A percentile compares a stretch with the other conserved stretches of the same genome.
phyloP scores from a whole-genome alignment of 2,797 vertebrate species.

The Typhlichthys eigenmanni region DNA sequence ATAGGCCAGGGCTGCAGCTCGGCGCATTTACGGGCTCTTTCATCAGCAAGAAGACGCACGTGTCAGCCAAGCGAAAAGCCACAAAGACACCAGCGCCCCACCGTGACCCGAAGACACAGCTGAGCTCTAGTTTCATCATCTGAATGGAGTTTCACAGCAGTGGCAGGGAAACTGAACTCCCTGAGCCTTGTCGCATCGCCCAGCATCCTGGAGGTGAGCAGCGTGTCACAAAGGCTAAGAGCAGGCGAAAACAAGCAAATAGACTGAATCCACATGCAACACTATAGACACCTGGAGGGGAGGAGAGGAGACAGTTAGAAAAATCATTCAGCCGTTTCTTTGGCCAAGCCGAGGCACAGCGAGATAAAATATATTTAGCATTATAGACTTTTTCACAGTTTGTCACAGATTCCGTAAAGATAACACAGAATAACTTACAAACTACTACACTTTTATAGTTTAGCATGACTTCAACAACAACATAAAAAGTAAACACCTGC shows the following conservation, averaged over 20 bases:
- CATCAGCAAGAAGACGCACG: constrained; percentile 62
- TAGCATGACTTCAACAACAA: background rate
- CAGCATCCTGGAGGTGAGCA: constrained; percentile 54
- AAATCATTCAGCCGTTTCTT: constrained; percentile 31
- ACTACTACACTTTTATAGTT: constrained; percentile 32
- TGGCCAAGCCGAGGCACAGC: constrained; percentile 20
- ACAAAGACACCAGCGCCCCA: constrained; percentile 65
- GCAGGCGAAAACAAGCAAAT: constrained; percentile 50
- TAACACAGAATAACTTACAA: constrained; percentile 19
- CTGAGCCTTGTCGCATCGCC: constrained; percentile 48
- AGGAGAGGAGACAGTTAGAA: constrained; percentile 23
- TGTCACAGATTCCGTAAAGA: constrained; percentile 11
- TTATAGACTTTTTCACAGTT: constrained; percentile 20
- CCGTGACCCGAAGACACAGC: constrained; percentile 64
- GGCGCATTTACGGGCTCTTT: constrained; percentile 70
- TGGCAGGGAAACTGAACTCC: constrained; percentile 59
- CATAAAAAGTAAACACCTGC: constrained; percentile 7
- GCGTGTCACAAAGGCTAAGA: constrained; percentile 47
- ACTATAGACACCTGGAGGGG: constrained; percentile 28
- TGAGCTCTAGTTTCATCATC: constrained; percentile 69
- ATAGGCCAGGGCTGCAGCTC: constrained; percentile 47
- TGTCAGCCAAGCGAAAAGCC: constrained; percentile 46
- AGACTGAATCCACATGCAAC: constrained; percentile 51
- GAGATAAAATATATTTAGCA: constrained; percentile 19
- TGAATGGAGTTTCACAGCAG: constrained; percentile 72